Evolutionary conservation across 2,797 vertebrate species (phyloP).

Genomic region (Ispidina picta): DNA sequence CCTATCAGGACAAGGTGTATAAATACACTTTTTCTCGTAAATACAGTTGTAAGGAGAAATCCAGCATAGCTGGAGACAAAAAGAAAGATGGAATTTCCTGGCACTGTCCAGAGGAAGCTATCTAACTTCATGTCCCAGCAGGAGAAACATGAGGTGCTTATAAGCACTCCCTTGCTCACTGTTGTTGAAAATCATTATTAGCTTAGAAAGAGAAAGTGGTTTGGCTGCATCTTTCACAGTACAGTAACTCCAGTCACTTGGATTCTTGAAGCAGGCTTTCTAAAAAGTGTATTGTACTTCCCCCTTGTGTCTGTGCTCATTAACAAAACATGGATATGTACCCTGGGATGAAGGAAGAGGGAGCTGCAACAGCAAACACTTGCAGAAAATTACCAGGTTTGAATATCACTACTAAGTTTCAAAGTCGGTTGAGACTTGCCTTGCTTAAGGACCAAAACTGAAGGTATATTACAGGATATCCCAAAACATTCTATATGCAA

Average conservation of each 20-base stretch:
- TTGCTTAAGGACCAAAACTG: neutral
- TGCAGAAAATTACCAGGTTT: neutral
- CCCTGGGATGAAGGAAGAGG: neutral
- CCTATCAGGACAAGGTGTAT: neutral
- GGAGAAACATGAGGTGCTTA: neutral
- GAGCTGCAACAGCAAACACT: neutral
- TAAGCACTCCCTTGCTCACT: fast-evolving
- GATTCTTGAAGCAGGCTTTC: neutral
- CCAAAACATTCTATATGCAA: neutral
- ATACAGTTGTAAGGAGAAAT: neutral
- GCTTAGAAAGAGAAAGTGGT: neutral
- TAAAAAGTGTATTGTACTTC: neutral
- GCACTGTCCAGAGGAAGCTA: neutral
- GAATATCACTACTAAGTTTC: neutral
- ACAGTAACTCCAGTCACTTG: neutral
- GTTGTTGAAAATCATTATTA: neutral
- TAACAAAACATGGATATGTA: neutral
- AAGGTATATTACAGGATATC: neutral
- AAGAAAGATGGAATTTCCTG: neutral
- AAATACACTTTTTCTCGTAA: neutral
- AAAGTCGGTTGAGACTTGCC: neutral
- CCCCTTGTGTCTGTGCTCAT: neutral
- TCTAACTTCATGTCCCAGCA: neutral
- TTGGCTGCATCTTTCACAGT: neutral
- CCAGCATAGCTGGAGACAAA: neutral